Evolutionary conservation across 2,113 vertebrate species (phyloP), one percentile per base, ranked within the genome.

Genomic region (Hemichromis elongatus): DNA sequence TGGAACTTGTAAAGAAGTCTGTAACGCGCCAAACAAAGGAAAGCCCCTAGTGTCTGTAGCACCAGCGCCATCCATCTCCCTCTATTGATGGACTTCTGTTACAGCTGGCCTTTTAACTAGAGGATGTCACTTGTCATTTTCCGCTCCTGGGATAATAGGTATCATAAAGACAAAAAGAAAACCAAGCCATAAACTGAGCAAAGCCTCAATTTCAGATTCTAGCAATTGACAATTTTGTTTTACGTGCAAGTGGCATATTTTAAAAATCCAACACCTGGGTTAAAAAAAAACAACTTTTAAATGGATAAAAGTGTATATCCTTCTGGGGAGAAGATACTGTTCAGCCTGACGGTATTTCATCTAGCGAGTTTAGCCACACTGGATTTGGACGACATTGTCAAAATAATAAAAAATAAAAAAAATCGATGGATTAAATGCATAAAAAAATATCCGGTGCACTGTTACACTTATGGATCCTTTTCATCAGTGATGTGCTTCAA

Each of bases 21-120:
- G 52, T 37, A 63, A 70, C 28, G 75, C 82, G 81, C 50, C 54
- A 85, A 89, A 94, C 92, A 92, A 92, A 90, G 63, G 89, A 80
- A 77, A 85, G 47, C 40, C 75, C 78, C 86, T 33, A 35, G 73
- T 80, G 87, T 59, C 40, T 87, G 83, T 79, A 88, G 81, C 33
- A 79, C 63, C n/a, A 13, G 16, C 11, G 13, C 88, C 88, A 92
- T 94, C 89, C 88, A 89, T 95, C 92, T 92, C 81, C 47, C 42
- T 52, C 73, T 91, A 94, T 94, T 92, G 94, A 94, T 80, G 86
- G 81, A 79, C 85, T 89, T 90, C 86, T 80, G 86, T 86, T 91
- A 92, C 87, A 86, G 83, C 83, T 95, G 93, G 86, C 91, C 91
- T 94, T 94, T 94, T 86, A 92, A 85, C 70, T 87, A 83, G 78